These are phyloP conservation scores for Spea hammondii DNA, from an alignment of 2,797 vertebrate species.

Conservation along the genomic window DNA sequence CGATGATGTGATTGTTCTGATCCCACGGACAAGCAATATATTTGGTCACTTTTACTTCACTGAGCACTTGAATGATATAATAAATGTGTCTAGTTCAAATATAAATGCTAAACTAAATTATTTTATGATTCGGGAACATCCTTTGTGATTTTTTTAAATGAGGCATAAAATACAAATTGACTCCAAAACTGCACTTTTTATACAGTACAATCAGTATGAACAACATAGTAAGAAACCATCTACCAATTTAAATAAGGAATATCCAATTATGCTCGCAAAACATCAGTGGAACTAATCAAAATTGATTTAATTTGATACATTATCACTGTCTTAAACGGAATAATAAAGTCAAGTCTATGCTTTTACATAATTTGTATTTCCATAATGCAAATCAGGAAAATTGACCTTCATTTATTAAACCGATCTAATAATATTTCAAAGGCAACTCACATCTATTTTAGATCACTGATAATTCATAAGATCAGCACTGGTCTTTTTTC, in stretches of 20 bases:
- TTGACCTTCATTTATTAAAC: slow-evolving; percentile 7
- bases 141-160: slow-evolving; percentile 1
- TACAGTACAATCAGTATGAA: background rate
- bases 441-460: background rate
- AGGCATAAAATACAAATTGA: background rate
- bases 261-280: slow-evolving; percentile 14
- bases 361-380: slow-evolving; percentile 13
- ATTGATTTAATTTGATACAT: slow-evolving; percentile 38
- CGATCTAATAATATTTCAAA: background rate
- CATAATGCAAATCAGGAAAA: slow-evolving; percentile 20
- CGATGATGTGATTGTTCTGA: background rate
- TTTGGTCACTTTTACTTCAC: background rate
- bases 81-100: background rate
- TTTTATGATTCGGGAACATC: background rate
- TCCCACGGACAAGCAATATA: background rate
- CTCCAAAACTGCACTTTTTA: background rate
- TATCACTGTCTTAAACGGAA: slow-evolving; percentile 11
- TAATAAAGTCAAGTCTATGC: slow-evolving; percentile 9
- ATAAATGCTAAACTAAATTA: background rate
- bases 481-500: background rate
- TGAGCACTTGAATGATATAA: background rate
- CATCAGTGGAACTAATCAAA: slow-evolving; percentile 35
- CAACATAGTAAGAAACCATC: slow-evolving; percentile 3
- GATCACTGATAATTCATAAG: background rate
- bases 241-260: slow-evolving; percentile 22